Evolutionary conservation across 2,888 invertebrate genomes (phyloP), one percentile per base, ranked within the genome.

Genomic region (Conomelus anceps): DNA sequence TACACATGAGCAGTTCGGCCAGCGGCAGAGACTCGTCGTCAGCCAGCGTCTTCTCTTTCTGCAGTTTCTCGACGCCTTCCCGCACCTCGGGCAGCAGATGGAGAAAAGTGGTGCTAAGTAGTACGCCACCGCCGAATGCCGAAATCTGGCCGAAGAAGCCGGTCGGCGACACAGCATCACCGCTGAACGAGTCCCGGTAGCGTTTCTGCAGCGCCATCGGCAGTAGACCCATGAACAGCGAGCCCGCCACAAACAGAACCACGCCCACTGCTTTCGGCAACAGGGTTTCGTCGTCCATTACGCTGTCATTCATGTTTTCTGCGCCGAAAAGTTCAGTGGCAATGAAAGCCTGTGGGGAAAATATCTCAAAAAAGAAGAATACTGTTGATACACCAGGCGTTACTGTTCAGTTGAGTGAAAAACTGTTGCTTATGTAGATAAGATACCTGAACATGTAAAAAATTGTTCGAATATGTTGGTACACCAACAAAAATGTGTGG

Each of bases 21-120:
- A 91, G 86, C n/a, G 91, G 90, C 22, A 91, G 86, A 3, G 89
- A 86, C 23, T 87, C 63, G 26, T 89, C 87, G 3, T 88, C 23
- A 11, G 90, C 93, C 17, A 95, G 92, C 84, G 93, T 93, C 0
- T 93, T 93, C 24, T 93, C 92, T 0, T 92, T 91, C 91, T 94
- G 93, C 89, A 95, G 93, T 11, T 92, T 91, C 84, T 94, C 94
- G 89, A 95, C 94, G 90, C 94, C 94, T 91, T 94, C 94, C 22
- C 95, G 93, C 20, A 96, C 95, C 93, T 96, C 96, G 17, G 96
- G 96, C 29, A 95, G 94, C 63, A 96, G 93, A 91, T 96, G 96
- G 3, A 96, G 92, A 92, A 96, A 95, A 7, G 95, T 95, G 13
- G 96, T 96, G 92, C 95, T 95, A 20, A 96, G 93, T 23, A 96